Conservation (phyloP, 2,888 invertebrate genomes). For the Fragum fragum region DNA sequence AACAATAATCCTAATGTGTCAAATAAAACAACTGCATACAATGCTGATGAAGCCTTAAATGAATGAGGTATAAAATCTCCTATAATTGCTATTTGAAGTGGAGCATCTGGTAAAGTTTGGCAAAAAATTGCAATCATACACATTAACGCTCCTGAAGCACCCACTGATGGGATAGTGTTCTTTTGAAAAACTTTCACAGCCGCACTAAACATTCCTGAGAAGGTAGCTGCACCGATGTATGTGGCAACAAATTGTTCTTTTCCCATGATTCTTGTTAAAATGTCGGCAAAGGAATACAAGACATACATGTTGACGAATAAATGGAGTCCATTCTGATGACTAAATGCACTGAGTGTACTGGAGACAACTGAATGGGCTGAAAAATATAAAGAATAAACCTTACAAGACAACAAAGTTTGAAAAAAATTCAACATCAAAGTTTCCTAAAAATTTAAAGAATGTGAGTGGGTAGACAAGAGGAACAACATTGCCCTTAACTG, state of each 20-base stretch:
- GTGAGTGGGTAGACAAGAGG: too few species aligned
- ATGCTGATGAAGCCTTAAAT: constrained; percentile 94
- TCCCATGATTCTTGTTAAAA: constrained; percentile 92
- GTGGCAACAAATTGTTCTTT: constrained; percentile 97
- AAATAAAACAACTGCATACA: constrained; percentile 94
- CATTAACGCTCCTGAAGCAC: constrained; percentile 99
- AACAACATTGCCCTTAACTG: too few species aligned
- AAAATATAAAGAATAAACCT: too few species aligned
- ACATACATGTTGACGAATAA: constrained; percentile 98
- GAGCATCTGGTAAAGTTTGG: constrained; percentile 95
- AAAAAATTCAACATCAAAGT: too few species aligned
- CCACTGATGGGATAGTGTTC: constrained; percentile 93
- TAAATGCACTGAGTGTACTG: constrained; percentile 97
- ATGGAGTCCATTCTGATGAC: constrained; percentile 95
- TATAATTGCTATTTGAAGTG: constrained; percentile 95
- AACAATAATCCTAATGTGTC: constrained; percentile 94
- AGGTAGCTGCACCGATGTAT: constrained; percentile 93
- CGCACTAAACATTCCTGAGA: constrained; percentile 95
- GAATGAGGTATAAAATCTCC: constrained; percentile 91
- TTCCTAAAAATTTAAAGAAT: too few species aligned
- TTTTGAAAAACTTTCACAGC: constrained; percentile 91
- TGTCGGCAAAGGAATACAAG: constrained; percentile 90
- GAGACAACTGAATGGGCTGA: constrained; percentile 89
- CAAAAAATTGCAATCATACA: constrained; percentile 95
- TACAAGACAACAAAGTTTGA: too few species aligned